These are phyloP conservation scores for Sinella curviseta DNA, from an alignment of 1,140 invertebrate genomes.

Conservation along the genomic window DNA sequence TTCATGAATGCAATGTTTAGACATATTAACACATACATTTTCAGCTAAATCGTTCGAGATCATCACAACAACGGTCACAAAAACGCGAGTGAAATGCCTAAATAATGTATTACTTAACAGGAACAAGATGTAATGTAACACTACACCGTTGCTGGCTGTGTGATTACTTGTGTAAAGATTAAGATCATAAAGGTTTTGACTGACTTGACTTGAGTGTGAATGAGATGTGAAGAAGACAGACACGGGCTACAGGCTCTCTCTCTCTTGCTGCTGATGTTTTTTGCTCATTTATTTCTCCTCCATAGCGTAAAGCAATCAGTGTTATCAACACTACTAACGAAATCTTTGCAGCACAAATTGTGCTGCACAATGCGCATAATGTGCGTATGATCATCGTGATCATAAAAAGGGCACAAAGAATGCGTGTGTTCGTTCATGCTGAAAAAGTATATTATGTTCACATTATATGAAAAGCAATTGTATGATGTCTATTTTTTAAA, in stretches of 20 bases:
- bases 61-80: not conserved
- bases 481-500: no score
- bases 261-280: not conserved
- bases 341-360: not conserved
- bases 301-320: not conserved
- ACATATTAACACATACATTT: constrained; percentile 25
- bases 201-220: not conserved
- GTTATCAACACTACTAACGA: not conserved
- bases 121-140: constrained; percentile 1
- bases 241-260: no score
- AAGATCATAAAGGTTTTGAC: not conserved
- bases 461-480: no score
- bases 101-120: not conserved
- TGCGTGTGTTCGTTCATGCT: not conserved
- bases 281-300: not conserved
- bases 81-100: not conserved
- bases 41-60: not conserved
- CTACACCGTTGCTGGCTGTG: not conserved
- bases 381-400: no score
- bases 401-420: not conserved
- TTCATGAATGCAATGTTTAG: constrained; percentile 18
- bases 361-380: not conserved
- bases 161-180: not conserved
- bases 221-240: no score
- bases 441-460: no score